Conservation (phyloP, 1,140 invertebrate species). For the Ganaspis sp. region DNA sequence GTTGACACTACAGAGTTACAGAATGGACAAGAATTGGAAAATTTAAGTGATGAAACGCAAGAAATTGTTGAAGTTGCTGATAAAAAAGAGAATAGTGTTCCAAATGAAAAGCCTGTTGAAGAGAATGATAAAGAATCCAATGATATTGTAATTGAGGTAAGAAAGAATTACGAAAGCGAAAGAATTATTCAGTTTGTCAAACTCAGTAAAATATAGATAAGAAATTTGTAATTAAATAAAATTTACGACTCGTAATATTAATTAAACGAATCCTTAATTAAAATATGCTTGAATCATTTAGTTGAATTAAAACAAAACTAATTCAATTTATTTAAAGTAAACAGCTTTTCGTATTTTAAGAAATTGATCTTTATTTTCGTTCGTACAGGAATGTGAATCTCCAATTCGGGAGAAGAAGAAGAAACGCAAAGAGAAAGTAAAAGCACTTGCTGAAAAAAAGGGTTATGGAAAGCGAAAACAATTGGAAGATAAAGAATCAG, state of each 20-base stretch:
- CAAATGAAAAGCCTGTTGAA: neutral
- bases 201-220: too few species aligned
- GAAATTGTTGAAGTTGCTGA: neutral
- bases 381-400: neutral
- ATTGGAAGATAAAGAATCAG: conserved; percentile 56
- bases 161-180: too few species aligned
- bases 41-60: neutral
- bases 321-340: too few species aligned
- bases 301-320: too few species aligned
- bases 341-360: too few species aligned
- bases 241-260: too few species aligned
- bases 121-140: neutral
- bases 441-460: conserved; percentile 59
- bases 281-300: too few species aligned
- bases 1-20: neutral
- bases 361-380: too few species aligned
- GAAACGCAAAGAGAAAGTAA: conserved; percentile 56
- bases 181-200: too few species aligned
- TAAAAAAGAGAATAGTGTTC: neutral
- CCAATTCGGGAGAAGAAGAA: conserved; percentile 42
- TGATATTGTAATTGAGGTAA: neutral
- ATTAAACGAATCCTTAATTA: too few species aligned
- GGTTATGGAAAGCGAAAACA: conserved; percentile 63
- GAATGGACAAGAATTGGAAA: neutral
- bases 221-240: too few species aligned